Evolutionary conservation across 2,888 invertebrate species (phyloP).

Genomic region (Drosophila birchii): DNA sequence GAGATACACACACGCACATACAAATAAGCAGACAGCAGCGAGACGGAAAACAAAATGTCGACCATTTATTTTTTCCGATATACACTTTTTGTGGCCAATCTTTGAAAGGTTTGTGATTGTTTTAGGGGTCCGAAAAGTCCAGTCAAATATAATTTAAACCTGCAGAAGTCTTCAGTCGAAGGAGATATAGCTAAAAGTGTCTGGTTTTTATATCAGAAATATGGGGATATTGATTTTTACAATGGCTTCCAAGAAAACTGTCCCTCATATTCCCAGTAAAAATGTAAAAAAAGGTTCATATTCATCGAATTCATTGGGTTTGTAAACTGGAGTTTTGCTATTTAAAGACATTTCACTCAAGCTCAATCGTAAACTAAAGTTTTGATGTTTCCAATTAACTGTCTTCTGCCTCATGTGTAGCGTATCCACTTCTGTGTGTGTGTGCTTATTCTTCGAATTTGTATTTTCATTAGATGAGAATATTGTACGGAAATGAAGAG

Average conservation of each 20-base stretch:
- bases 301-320: not conserved
- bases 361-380: not conserved
- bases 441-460: constrained; percentile 55
- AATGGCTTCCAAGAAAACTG: constrained; percentile 49
- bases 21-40: constrained; percentile 68
- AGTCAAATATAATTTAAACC: not conserved
- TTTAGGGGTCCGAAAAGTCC: constrained; percentile 19
- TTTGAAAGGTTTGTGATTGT: constrained; percentile 29
- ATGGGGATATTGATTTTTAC: constrained; percentile 71
- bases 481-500: not conserved
- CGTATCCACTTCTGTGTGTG: constrained; percentile 14
- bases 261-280: constrained; percentile 15
- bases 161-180: not conserved
- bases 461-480: constrained; percentile 16
- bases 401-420: not conserved
- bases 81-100: constrained; percentile 45
- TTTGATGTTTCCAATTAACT: not conserved
- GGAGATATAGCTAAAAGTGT: constrained; percentile 1
- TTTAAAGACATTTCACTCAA: not conserved
- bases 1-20: constrained; percentile 51
- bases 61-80: constrained; percentile 67
- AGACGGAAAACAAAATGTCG: constrained; percentile 81
- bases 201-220: constrained; percentile 45
- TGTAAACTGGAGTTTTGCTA: not conserved
- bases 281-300: constrained; percentile 8